A percentile compares a stretch with the other conserved stretches of the same genome.
Conservation (phyloP, 2,113 vertebrate species). For the pig (Sus scrofa) region DNA sequence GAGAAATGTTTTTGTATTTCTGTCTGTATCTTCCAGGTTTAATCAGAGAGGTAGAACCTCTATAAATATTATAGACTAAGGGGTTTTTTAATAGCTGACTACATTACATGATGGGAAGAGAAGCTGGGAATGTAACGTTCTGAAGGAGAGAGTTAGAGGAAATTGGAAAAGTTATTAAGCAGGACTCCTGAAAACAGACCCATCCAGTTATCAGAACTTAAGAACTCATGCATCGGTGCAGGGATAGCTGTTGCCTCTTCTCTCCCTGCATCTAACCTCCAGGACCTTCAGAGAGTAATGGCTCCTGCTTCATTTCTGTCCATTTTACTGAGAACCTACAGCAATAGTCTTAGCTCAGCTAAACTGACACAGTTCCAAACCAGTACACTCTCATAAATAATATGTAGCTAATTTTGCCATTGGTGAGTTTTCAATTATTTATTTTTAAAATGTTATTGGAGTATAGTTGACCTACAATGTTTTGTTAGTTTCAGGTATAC, state of each 20-base stretch:
- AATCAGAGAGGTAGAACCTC: background rate
- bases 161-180: background rate
- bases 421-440: too few relatives aligned
- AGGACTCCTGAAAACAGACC: background rate
- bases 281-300: background rate
- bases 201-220: background rate
- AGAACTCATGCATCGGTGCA: background rate
- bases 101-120: background rate
- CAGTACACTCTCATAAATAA: background rate
- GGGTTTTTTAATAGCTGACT: background rate
- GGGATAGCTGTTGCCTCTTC: background rate
- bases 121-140: background rate
- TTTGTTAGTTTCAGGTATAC: too few relatives aligned
- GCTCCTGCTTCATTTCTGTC: background rate
- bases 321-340: background rate
- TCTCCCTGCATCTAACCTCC: background rate
- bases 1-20: background rate
- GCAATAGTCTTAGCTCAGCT: background rate
- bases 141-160: background rate
- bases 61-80: background rate
- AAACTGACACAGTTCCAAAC: background rate
- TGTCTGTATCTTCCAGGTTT: background rate
- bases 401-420: background rate
- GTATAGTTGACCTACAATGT: too few relatives aligned
- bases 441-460: too few relatives aligned